Evolutionary conservation across 2,888 invertebrate species (phyloP), one percentile per base, ranked within the genome.

Genomic region (Priocnemis perturbator): DNA sequence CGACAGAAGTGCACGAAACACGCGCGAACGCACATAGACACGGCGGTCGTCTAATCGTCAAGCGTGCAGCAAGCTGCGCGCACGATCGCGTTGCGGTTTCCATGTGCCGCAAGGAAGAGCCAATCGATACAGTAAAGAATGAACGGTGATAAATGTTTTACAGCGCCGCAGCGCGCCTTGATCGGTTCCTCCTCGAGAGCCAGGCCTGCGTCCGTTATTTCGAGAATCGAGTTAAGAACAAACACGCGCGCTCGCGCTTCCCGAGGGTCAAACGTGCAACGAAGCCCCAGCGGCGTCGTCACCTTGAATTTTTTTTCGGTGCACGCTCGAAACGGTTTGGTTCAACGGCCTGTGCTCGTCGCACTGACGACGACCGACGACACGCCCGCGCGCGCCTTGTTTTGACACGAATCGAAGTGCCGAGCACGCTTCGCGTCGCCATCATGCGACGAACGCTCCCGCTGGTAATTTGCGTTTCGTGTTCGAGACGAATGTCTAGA

Each of bases 221-320:
- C 48, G 59, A 67, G 69, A 50, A 30, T 23, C 58, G 53, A 17
- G 63, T 57, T 60, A 63, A 69, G 52, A 19, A 17, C 11, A 4
- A 19, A 50, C 50, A 17, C 50, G 50, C 50, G 50, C 50, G 17
- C 3, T 2, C 47, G 50, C 50, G 61, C 45, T 21, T 45, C 9
- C 3, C 63, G 63, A 26, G 60, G 62, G 64, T 61, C 58, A 56
- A 65, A 50, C 66, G 66, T 15, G 21, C 30, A 58, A 26, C 37
- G 37, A 37, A 37, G 37, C 37, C 37, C 7, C 37, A 37, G 37
- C 50, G 50, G 19, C 50, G 59, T 19, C 58, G 62, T 78, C 59
- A 69, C 78, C 78, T 79, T 81, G 76, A 78, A 78, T 76, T 75
- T 76, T 64, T 71, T 76, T 58, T 65, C 50, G 55, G 21, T 64